phyloP scores from a whole-genome alignment of 2,888 invertebrate genomes.

The Altica lythri region DNA sequence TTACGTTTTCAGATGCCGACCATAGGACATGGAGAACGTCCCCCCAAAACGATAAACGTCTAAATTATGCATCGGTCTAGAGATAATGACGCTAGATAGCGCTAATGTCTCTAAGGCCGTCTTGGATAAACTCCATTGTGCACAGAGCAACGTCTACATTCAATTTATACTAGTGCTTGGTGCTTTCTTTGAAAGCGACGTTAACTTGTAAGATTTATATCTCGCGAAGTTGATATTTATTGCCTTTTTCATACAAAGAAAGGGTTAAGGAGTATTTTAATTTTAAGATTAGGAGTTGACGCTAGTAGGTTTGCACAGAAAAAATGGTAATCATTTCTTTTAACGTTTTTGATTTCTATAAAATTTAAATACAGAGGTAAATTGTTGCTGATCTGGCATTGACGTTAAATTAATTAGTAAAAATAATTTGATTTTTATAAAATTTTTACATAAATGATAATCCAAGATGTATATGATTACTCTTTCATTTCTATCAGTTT shows the following conservation, averaged over 20 bases:
- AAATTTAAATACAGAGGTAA: too few relatives aligned
- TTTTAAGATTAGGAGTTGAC: background rate
- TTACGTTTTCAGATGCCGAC: too few relatives aligned
- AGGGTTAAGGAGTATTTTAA: slow-evolving; percentile 3
- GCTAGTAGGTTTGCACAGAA: too few relatives aligned
- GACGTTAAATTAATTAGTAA: too few relatives aligned
- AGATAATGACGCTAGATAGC: slow-evolving; percentile 39
- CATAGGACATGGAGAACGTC: background rate
- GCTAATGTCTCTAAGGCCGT: background rate
- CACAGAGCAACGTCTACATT: slow-evolving; percentile 1
- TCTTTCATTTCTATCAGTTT: too few relatives aligned
- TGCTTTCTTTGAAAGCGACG: background rate
- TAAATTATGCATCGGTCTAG: slow-evolving; percentile 39
- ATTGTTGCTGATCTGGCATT: too few relatives aligned
- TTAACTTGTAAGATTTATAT: background rate
- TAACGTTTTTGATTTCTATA: too few relatives aligned
- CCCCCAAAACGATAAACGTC: slow-evolving; percentile 33
- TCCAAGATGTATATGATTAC: too few relatives aligned
- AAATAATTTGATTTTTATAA: too few relatives aligned
- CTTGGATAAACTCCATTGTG: slow-evolving; percentile 5
- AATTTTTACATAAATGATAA: too few relatives aligned
- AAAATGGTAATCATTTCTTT: too few relatives aligned
- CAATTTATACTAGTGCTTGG: slow-evolving; percentile 1
- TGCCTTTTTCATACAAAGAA: background rate
- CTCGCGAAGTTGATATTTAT: background rate